phyloP scores from a whole-genome alignment of 2,888 invertebrate species.

The Drosophila picticornis region DNA sequence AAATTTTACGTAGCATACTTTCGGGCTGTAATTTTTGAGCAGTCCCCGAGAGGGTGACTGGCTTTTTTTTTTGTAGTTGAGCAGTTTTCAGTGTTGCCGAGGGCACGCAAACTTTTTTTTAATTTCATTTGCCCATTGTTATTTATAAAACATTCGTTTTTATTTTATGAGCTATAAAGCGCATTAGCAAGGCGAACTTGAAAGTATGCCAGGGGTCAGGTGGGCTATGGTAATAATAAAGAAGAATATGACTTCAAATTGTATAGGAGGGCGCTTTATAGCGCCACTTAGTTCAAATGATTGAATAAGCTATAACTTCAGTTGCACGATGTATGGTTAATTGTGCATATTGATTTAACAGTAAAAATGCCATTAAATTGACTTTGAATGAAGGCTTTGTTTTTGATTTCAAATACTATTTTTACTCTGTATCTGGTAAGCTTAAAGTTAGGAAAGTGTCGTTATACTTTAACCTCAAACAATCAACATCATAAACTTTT shows the following conservation, averaged over 20 bases:
- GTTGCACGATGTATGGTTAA: constrained; percentile 13
- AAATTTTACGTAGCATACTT: constrained; percentile 68
- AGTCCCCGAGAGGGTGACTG: constrained; percentile 51
- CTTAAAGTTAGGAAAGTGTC: not conserved
- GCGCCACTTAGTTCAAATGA: constrained; percentile 32
- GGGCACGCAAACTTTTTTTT: constrained; percentile 46
- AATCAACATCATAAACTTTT: not conserved
- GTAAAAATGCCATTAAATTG: not conserved
- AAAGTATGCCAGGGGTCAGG: constrained; percentile 18
- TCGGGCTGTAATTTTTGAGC: constrained; percentile 51
- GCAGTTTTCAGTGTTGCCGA: constrained; percentile 7
- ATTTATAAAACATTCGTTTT: constrained; percentile 76
- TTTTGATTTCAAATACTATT: not conserved
- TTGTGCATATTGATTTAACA: constrained; percentile 8
- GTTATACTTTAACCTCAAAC: too few relatives aligned
- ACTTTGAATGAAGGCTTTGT: not conserved
- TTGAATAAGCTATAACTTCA: constrained; percentile 26
- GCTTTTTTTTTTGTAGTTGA: constrained; percentile 22
- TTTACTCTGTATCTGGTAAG: not conserved
- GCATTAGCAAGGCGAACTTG: constrained; percentile 45
- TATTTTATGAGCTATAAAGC: constrained; percentile 62
- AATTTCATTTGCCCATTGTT: constrained; percentile 71
- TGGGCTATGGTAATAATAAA: constrained; percentile 2
- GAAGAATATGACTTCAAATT: constrained; percentile 28
- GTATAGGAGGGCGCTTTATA: constrained; percentile 11